Base-by-base conservation (phyloP, 2,113 vertebrate genomes). In the Echinops telfairi region DNA sequence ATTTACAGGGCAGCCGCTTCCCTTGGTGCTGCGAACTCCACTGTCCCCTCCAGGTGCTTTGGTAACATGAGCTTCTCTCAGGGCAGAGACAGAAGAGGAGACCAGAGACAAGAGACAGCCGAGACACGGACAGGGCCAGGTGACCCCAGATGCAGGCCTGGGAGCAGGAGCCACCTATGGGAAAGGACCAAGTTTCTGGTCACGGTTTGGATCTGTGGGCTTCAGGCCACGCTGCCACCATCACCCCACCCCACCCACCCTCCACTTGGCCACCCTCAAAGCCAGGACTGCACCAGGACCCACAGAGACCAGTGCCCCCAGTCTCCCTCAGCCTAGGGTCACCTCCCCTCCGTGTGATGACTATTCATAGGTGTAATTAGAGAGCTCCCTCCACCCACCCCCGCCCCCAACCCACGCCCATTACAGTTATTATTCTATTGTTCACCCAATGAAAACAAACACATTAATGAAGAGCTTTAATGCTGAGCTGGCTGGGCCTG, bases 281-380 rank as follows among this genome's bases (percentile, higher is more conserved):
- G 73, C 88, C 57, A 7, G 27, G 27, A 33, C 38, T 1, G 36
- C 16, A 22, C 47, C 22, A 33, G 4, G n/a, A 60, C 2, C 40
- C 4, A 71, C 27, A 0, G 23, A 16, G 78, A 47, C 14, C 12
- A 12, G 25, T 14, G 4, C 11, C 36, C 36, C 66, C 16, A 23
- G 22, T 64, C 60, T 27, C 83, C 29, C 68, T 78, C 57, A 16
- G 6, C 64, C 8, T 0, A 25, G 33, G 60, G 66, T 43, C 80
- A 7, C 77, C 47, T 53, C 80, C 6, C 77, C 47, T 53, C 53
- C 15, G 9, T 0, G 0, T 93, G 84, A 97, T 98, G 97, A 98
- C 97, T 98, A 97, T 98, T 97, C 98, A 98, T 94, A 8, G 87
- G 6, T 70, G 94, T 95, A 95, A 98, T 97, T 96, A 97, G 97